Evolutionary conservation across 2,888 invertebrate genomes (phyloP).

Genomic region (Strigamia maritima): DNA sequence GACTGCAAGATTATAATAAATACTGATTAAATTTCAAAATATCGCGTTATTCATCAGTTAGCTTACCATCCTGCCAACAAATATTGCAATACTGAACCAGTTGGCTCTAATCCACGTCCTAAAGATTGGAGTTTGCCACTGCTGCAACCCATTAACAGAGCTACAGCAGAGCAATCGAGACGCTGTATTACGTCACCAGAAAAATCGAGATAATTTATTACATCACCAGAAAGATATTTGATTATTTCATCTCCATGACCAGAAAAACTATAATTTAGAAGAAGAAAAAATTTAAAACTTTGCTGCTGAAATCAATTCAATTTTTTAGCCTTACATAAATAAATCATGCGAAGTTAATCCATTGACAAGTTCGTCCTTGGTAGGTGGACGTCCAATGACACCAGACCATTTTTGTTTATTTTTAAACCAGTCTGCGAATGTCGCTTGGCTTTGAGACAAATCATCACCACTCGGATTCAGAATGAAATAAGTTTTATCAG

Average conservation of each 20-base stretch:
- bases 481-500: slow-evolving; percentile 60
- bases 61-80: no score
- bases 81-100: no score
- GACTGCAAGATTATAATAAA: slow-evolving; percentile 57
- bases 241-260: slow-evolving; percentile 74
- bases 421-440: slow-evolving; percentile 59
- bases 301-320: neutral
- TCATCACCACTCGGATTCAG: slow-evolving; percentile 72
- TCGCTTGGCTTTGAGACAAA: slow-evolving; percentile 63
- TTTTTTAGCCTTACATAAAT: slow-evolving; percentile 61
- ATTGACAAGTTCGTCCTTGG: slow-evolving; percentile 57
- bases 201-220: no score
- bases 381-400: slow-evolving; percentile 59
- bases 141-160: no score
- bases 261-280: slow-evolving; percentile 60
- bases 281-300: no score
- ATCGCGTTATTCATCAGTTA: neutral
- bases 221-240: slow-evolving; percentile 61
- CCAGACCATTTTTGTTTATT: slow-evolving; percentile 61
- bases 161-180: slow-evolving; percentile 58
- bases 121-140: no score
- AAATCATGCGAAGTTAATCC: slow-evolving; percentile 62
- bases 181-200: slow-evolving; percentile 60
- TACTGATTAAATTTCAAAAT: neutral
- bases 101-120: no score